These are phyloP conservation scores for Drosophila hamatofila DNA, from an alignment of 2,888 invertebrate genomes.

Conservation along the genomic window DNA sequence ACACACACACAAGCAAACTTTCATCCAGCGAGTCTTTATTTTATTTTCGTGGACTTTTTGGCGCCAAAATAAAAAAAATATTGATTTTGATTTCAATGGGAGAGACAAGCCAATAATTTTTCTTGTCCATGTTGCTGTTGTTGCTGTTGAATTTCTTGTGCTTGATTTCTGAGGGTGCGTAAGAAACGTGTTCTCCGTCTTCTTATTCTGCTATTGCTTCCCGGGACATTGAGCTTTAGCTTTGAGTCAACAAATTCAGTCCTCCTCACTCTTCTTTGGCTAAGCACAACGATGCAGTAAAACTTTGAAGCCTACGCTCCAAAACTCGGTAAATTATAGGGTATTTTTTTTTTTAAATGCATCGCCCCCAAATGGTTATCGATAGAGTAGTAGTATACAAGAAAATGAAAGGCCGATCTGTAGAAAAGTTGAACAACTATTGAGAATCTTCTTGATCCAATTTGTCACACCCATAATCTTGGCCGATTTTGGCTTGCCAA, in stretches of 20 bases:
- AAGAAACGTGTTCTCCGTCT: neutral
- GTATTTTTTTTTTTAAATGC: too few relatives aligned
- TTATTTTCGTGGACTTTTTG: constrained; percentile 73
- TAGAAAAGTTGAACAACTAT: too few relatives aligned
- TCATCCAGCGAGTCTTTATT: constrained; percentile 38
- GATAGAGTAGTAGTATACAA: too few relatives aligned
- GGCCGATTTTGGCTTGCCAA: too few relatives aligned
- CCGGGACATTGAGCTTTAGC: neutral
- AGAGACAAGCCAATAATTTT: constrained; percentile 22
- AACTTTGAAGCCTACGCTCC: too few relatives aligned
- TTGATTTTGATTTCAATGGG: constrained; percentile 28
- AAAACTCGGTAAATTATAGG: too few relatives aligned
- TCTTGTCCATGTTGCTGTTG: constrained; percentile 14
- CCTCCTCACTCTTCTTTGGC: neutral
- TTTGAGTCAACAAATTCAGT: neutral
- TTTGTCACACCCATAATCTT: too few relatives aligned
- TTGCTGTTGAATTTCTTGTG: constrained; percentile 6
- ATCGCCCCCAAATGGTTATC: too few relatives aligned
- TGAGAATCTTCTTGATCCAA: too few relatives aligned
- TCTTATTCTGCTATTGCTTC: neutral
- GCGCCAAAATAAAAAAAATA: constrained; percentile 70
- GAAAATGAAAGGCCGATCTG: too few relatives aligned
- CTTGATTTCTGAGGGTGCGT: neutral
- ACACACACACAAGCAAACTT: neutral
- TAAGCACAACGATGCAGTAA: too few relatives aligned